Evolutionary conservation across 1,140 invertebrate genomes (phyloP).

Genomic region (Ostrea denselamellosa): DNA sequence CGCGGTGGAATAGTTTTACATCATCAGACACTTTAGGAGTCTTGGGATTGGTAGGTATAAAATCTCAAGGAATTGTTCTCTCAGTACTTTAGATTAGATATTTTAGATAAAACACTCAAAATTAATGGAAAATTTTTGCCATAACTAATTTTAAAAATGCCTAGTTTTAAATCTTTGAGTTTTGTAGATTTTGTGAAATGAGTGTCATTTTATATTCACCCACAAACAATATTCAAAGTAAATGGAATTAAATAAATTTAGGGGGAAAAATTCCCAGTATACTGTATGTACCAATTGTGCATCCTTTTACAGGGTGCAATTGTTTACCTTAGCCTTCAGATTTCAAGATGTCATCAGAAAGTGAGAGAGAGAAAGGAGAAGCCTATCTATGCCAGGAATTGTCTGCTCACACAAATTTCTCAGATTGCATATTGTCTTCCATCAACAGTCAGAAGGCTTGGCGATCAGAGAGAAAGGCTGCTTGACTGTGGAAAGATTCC

Average conservation of each 20-base stretch:
- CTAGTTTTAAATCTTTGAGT: no score
- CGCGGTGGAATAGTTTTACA: neutral
- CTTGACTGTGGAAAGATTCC: slow-evolving; percentile 41
- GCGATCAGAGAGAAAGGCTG: neutral
- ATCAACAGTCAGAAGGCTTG: neutral
- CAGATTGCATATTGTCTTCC: neutral
- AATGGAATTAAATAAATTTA: no score
- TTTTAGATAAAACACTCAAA: neutral
- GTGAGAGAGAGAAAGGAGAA: slow-evolving; percentile 19
- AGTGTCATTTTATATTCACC: no score
- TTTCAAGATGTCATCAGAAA: slow-evolving; percentile 52
- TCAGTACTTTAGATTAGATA: neutral
- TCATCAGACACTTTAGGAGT: slow-evolving; percentile 55
- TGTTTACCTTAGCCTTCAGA: slow-evolving; percentile 61
- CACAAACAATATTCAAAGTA: no score
- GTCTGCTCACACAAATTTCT: neutral
- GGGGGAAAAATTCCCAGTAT: neutral
- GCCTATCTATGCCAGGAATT: neutral
- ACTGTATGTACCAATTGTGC: no score
- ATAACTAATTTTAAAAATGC: no score
- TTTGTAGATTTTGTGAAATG: no score
- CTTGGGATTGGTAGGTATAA: slow-evolving; percentile 57
- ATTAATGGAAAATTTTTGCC: no score
- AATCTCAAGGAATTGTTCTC: neutral
- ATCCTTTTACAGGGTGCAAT: slow-evolving; percentile 58